Conservation (phyloP, 2,888 invertebrate species). For the Plusia festucae region DNA sequence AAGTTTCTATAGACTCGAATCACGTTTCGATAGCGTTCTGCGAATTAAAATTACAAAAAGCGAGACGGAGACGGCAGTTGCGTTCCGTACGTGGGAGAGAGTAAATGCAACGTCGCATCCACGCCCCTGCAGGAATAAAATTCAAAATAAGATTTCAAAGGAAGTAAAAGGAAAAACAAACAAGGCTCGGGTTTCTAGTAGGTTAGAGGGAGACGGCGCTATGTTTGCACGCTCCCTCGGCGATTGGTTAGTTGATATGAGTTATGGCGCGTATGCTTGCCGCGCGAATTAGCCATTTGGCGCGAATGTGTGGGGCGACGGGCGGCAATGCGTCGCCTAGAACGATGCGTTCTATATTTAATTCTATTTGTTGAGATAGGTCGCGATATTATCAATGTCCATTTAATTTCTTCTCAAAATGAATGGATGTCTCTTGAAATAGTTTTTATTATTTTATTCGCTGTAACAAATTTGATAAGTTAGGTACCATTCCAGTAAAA, state of each 20-base stretch:
- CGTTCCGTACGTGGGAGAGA: conserved; percentile 77
- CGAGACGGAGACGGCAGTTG: conserved; percentile 76
- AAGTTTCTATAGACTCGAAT: conserved; percentile 84
- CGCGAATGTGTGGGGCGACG: conserved; percentile 83
- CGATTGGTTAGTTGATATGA: conserved; percentile 85
- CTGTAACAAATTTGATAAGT: too few species aligned
- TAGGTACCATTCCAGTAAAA: not conserved
- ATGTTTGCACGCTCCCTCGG: conserved; percentile 73
- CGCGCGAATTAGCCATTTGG: conserved; percentile 87
- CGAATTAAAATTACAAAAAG: conserved; percentile 89
- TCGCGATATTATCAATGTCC: conserved; percentile 28
- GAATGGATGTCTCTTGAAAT: not conserved
- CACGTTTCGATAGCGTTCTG: conserved; percentile 87
- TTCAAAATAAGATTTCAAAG: conserved; percentile 89
- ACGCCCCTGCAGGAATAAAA: conserved; percentile 89
- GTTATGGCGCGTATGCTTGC: conserved; percentile 87
- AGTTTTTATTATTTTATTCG: not conserved
- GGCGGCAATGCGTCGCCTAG: conserved; percentile 66
- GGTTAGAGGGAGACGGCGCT: conserved; percentile 81
- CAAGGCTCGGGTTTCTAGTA: conserved; percentile 83
- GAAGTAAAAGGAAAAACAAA: conserved; percentile 88
- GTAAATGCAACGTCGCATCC: conserved; percentile 90
- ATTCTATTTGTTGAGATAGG: conserved; percentile 56
- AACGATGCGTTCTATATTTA: conserved; percentile 45
- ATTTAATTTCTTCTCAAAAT: not conserved